Percentiles rank a stretch among this genome's conserved stretches.
phyloP scores from a whole-genome alignment of 1,140 invertebrate genomes.

The Tribolium castaneum region DNA sequence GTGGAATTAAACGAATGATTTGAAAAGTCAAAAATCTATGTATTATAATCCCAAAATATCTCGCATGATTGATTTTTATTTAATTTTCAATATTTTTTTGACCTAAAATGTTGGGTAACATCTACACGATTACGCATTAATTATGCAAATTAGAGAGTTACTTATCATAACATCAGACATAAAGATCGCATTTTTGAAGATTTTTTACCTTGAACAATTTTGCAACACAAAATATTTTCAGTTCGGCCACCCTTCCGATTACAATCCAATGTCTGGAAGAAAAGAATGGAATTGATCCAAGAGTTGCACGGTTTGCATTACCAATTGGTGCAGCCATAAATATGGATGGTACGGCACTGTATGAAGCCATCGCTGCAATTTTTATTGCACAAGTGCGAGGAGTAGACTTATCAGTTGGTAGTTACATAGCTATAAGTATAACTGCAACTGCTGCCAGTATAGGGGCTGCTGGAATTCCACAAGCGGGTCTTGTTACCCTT shows the following conservation, averaged over 20 bases:
- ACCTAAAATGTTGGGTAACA: too few species aligned
- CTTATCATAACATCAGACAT: too few species aligned
- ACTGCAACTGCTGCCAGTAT: conserved; percentile 89
- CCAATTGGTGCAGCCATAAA: conserved; percentile 90
- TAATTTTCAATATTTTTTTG: too few species aligned
- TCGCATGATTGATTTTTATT: too few species aligned
- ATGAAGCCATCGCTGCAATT: conserved; percentile 86
- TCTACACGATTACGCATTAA: too few species aligned
- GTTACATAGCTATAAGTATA: conserved; percentile 72
- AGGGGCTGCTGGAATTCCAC: conserved; percentile 90
- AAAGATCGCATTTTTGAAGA: too few species aligned
- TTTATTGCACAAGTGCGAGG: conserved; percentile 84
- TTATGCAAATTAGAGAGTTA: too few species aligned
- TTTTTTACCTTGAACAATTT: too few species aligned
- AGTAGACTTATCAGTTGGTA: conserved; percentile 73
- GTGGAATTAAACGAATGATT: too few species aligned
- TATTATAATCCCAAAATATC: too few species aligned
- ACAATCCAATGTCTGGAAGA: conserved; percentile 84
- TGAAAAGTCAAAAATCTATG: too few species aligned
- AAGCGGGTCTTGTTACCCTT: conserved; percentile 86
- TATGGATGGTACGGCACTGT: conserved; percentile 88
- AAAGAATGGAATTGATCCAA: conserved; percentile 78
- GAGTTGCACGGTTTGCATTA: conserved; percentile 85
- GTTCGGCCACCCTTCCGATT: conserved; percentile 79
- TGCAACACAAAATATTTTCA: conserved; percentile 54